phyloP scores from a whole-genome alignment of 2,888 invertebrate genomes.

The Acrobasis suavella region DNA sequence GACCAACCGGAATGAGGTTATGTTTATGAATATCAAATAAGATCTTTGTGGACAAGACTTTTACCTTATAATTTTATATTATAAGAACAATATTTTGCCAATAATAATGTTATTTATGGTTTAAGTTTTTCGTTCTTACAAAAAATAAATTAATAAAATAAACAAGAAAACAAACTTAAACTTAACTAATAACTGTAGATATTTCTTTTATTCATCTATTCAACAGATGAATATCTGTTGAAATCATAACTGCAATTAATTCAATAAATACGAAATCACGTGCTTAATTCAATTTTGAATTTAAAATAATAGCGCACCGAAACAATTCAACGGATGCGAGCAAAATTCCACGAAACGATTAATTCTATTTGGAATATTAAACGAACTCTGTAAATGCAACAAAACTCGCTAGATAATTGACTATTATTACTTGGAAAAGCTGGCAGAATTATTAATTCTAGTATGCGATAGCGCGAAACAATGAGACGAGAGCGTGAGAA shows the following conservation, averaged over 20 bases:
- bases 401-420: slow-evolving; percentile 37
- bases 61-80: no score
- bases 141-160: no score
- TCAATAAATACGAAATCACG: background rate
- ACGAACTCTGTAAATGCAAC: slow-evolving; percentile 17
- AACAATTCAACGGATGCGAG: slow-evolving; percentile 6
- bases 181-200: no score
- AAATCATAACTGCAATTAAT: background rate
- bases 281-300: slow-evolving; percentile 1
- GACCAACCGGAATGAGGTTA: background rate
- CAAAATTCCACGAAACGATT: slow-evolving; percentile 17
- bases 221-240: no score
- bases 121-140: no score
- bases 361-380: slow-evolving; percentile 13
- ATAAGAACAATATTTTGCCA: no score
- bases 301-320: slow-evolving; percentile 8
- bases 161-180: no score
- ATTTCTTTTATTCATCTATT: no score
- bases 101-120: no score
- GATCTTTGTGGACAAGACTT: background rate
- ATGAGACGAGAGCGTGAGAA: slow-evolving; percentile 63
- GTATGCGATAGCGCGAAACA: slow-evolving; percentile 41
- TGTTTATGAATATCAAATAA: background rate
- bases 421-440: slow-evolving; percentile 38
- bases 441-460: slow-evolving; percentile 38